Evolutionary conservation across 1,140 invertebrate species (phyloP), one percentile per base, ranked within the genome.

Genomic region (Listronotus bonariensis): DNA sequence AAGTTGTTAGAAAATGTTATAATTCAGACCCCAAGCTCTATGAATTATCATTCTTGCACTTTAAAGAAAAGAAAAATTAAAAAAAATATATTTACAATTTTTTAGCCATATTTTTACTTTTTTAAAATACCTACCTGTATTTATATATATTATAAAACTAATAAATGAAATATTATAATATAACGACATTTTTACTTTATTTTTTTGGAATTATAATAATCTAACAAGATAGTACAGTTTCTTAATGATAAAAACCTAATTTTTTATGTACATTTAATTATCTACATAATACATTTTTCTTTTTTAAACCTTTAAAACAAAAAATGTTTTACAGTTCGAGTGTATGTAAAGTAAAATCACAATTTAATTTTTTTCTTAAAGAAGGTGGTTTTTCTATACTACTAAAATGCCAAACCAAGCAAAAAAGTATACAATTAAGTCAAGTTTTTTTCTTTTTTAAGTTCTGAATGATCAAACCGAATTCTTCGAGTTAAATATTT

Each of bases 41-140:
- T 52, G 77, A 78, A 68, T 65, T 78, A 38, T 76, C 77, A 40
- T 77, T 76, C 67, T 65, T 78, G 43, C 76, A 78, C 71, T 78
- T 75, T 51, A 52, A 67, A 61, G 15, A 64, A 9, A 34, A 51
- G 15, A 65, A 65, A 58, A 58, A 42, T 11, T 38, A 64, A 15
- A 11, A 48, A 49, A 26, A 1, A 7, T 18, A 8, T 1, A 26
- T 20, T 49, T 20, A 49, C 34, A 36, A 12, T 36, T 36, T 36
- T 36, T 5, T 36, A 45, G 42, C 6, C 14, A 45, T 45, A 17
- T 45, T 45, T 14, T 8, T 17, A 45, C 6, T 17, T 9, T 45
- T 14, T 17, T 45, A 26, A 26, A 26, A 26, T 5, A 26, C 17
- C 14, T 14, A 8, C 14, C 14, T 8, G 7, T 18, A 45, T 14